These are phyloP conservation scores for Trichopria drosophilae DNA, from an alignment of 2,888 invertebrate species.

Conservation along the genomic window DNA sequence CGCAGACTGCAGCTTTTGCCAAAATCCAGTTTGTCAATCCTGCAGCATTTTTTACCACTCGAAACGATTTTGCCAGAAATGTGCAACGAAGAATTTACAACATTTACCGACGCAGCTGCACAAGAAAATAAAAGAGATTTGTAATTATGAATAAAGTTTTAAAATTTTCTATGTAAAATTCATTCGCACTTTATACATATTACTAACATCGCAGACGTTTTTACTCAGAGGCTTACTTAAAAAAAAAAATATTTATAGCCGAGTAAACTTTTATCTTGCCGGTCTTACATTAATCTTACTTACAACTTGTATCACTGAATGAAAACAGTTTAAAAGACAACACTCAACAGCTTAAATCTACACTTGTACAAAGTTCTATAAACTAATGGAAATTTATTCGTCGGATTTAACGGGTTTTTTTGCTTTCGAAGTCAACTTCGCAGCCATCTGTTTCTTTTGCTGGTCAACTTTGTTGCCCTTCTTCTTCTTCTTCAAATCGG, in stretches of 20 bases:
- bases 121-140: constrained; percentile 62
- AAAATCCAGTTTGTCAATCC: constrained; percentile 71
- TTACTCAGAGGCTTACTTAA: too few species aligned
- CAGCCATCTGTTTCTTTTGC: constrained; percentile 62
- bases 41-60: constrained; percentile 84
- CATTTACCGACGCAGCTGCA: constrained; percentile 73
- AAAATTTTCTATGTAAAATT: constrained; percentile 28
- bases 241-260: too few species aligned
- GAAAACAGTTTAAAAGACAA: too few species aligned
- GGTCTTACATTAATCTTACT: too few species aligned
- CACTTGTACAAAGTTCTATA: too few species aligned
- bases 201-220: too few species aligned
- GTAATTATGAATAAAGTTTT: too few species aligned
- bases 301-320: too few species aligned
- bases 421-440: constrained; percentile 59
- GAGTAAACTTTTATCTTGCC: too few species aligned
- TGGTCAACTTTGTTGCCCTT: constrained; percentile 62
- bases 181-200: constrained; percentile 23
- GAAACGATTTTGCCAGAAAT: constrained; percentile 72
- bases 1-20: constrained; percentile 73
- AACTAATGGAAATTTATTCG: too few species aligned
- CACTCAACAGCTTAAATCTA: too few species aligned
- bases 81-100: constrained; percentile 65
- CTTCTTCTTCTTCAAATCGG: constrained; percentile 63
- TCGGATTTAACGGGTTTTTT: constrained; percentile 41